Percentiles rank a stretch among this genome's conserved stretches.
Conservation (phyloP, 2,888 invertebrate species). For the Scaptomyza parva region DNA sequence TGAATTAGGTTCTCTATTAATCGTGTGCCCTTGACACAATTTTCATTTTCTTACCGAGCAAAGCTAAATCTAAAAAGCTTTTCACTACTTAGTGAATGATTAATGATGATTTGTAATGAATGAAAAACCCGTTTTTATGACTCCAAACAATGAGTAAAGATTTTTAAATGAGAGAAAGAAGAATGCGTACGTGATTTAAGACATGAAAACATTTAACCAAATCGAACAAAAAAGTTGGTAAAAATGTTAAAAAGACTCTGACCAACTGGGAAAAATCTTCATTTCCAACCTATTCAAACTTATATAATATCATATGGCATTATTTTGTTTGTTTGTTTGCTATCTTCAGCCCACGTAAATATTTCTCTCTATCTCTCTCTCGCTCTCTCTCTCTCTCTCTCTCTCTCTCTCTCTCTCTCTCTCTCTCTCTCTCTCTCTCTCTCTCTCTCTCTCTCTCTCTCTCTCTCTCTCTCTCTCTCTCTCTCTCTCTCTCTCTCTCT, state of each 20-base stretch:
- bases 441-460: background rate
- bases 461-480: background rate
- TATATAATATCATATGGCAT: slow-evolving; percentile 42
- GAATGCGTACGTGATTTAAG: slow-evolving; percentile 32
- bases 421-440: background rate
- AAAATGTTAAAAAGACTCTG: background rate
- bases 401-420: background rate
- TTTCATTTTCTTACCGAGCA: background rate
- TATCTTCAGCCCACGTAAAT: slow-evolving; percentile 23
- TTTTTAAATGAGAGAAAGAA: background rate
- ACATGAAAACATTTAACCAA: slow-evolving; percentile 14
- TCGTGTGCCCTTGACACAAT: slow-evolving; percentile 55
- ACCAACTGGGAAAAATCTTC: slow-evolving; percentile 37
- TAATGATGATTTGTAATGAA: background rate
- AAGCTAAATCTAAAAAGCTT: background rate
- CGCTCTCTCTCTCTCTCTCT: too few species aligned
- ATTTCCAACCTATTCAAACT: slow-evolving; percentile 29
- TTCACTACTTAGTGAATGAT: background rate
- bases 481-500: background rate
- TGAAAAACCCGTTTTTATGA: too few species aligned
- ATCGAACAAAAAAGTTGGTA: background rate
- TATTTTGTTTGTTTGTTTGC: slow-evolving; percentile 26
- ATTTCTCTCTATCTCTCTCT: background rate
- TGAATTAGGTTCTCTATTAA: slow-evolving; percentile 6
- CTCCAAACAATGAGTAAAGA: background rate